These are phyloP conservation scores for Intellagama lesueurii DNA, from an alignment of 2,797 vertebrate species.

Conservation along the genomic window DNA sequence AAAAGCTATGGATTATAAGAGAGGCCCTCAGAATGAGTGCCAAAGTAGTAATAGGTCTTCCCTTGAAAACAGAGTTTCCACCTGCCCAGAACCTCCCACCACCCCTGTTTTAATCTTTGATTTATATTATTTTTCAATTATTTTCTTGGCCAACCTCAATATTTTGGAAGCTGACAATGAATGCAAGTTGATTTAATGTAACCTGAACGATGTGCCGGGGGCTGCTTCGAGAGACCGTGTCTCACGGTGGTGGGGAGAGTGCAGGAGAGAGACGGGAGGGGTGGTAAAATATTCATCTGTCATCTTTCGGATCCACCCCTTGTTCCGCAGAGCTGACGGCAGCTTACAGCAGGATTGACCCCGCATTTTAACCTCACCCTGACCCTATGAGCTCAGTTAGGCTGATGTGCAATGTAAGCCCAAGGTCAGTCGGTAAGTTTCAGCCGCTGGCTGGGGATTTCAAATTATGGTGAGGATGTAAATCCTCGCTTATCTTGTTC, in stretches of 20 bases:
- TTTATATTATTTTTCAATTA: slow-evolving; percentile 41
- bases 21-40: slow-evolving; percentile 60
- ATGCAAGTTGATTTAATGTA: slow-evolving; percentile 69
- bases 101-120: slow-evolving; percentile 65
- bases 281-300: neutral
- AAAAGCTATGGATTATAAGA: slow-evolving; percentile 55
- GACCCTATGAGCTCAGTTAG: neutral
- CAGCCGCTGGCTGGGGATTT: neutral
- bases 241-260: neutral
- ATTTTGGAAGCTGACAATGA: slow-evolving; percentile 72
- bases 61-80: slow-evolving; percentile 74
- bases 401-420: neutral
- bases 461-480: neutral
- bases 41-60: slow-evolving; percentile 68
- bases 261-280: too few species aligned
- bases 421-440: neutral
- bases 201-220: slow-evolving; percentile 46
- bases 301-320: neutral
- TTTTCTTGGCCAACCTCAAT: slow-evolving; percentile 68
- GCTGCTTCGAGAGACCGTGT: neutral
- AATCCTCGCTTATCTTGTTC: neutral
- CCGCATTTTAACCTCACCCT: neutral
- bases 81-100: slow-evolving; percentile 69
- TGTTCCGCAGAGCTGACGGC: neutral
- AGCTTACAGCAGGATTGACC: neutral